Evolutionary conservation across 2,888 invertebrate genomes (phyloP), one percentile per base, ranked within the genome.

Genomic region (Microctonus hyperodae): DNA sequence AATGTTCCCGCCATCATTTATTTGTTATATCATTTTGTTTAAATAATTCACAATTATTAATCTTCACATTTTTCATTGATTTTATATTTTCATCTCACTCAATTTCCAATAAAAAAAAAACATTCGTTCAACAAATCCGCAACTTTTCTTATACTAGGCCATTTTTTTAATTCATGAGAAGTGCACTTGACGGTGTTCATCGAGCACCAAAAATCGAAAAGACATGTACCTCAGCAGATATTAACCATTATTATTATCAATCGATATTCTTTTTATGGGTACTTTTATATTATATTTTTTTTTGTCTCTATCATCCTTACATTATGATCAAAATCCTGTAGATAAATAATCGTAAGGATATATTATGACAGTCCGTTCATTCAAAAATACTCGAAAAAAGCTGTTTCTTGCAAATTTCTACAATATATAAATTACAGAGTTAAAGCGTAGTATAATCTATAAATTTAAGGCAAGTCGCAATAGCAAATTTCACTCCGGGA

Each of bases 181-280:
- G 82, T 82, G 81, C 82, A 82, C 82, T 82, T 82, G 78, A 78
- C 82, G 82, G 82, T 81, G 82, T 82, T 79, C 79, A 80, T 75
- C 77, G 81, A 82, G 80, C 82, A 82, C 82, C 82, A 82, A 79
- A 48, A 63, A 78, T 76, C 79, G 76, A 76, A 78, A 76, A 78
- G 77, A 78, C 77, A 74, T 78, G 79, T 79, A 80, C 81, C 79
- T 79, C 78, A 80, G 81, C 81, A 81, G 81, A 82, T 75, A 82
- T 79, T 81, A 79, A 81, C 77, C 51, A 51, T 63, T 50, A 44
- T 44, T 25, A 57, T 61, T 48, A 31, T 31, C 25, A 59, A 48
- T 51, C 13, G 28, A 48, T 50, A 37, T n/a, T 51, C 28, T 55
- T 28, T 28, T 56, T 48, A 50, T 44, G 28, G n/a, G 57, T 25